These are phyloP conservation scores for Chydorus sphaericus DNA, from an alignment of 2,888 invertebrate genomes.

Conservation along the genomic window DNA sequence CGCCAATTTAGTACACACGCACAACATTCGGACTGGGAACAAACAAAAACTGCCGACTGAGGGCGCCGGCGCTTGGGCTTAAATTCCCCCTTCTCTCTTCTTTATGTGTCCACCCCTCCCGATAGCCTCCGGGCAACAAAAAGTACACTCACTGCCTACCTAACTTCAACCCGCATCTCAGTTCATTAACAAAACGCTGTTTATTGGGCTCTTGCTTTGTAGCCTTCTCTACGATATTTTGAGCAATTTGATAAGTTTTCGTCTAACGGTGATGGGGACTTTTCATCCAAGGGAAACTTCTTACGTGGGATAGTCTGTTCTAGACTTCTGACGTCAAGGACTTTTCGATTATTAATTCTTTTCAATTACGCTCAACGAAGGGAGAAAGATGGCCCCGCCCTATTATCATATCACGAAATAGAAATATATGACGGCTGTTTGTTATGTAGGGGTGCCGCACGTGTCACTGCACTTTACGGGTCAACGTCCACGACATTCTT, in stretches of 20 bases:
- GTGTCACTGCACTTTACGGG: constrained; percentile 1
- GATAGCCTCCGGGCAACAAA: not conserved
- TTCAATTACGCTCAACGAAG: no score
- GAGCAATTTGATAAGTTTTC: no score
- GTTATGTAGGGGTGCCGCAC: not conserved
- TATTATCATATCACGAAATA: not conserved
- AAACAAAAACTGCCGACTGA: constrained; percentile 5
- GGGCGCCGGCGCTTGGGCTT: not conserved
- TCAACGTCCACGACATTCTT: not conserved
- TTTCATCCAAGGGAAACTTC: constrained; percentile 6
- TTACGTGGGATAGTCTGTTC: no score
- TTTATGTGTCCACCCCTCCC: no score
- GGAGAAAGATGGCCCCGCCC: no score
- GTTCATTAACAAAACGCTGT: not conserved
- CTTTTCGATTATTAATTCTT: no score
- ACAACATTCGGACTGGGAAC: no score
- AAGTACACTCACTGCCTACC: not conserved
- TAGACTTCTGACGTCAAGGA: not conserved
- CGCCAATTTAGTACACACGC: not conserved
- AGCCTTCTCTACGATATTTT: no score
- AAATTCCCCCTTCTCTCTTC: not conserved
- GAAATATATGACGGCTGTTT: not conserved
- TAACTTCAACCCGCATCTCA: not conserved
- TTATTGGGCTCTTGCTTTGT: no score
- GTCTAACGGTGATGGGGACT: no score